Evolutionary conservation across 2,113 vertebrate genomes (phyloP), one percentile per base, ranked within the genome.

Genomic region (Ceyx cyanopectus): DNA sequence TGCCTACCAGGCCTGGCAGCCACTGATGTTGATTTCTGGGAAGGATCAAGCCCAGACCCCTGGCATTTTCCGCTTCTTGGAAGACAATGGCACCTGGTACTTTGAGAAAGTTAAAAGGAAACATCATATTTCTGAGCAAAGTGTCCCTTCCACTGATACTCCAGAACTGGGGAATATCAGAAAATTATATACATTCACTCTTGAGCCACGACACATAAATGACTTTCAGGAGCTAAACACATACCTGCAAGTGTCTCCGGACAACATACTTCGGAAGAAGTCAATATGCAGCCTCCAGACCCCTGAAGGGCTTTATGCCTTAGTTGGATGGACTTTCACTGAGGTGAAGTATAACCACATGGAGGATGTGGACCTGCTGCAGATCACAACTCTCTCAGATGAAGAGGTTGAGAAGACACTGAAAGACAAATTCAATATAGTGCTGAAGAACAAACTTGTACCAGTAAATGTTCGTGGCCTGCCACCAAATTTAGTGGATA

Each of bases 271-370:
- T 65, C 92, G 12, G 32, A 98, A 97, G 34, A 98, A 98, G 72
- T 98, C 99, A 12, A 96, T 99, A 87, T 98, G 98, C 92, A 98
- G 81, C 14, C 94, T 99, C 85, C 98, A 99, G 92, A 98, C 97
- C 5, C 18, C 85, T 26, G 96, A 90, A 19, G 98, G 98, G 10
- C 95, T 98, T 89, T 92, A 88, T 81, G 97, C 92, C 75, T 96
- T 99, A 24, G 68, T 99, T 68, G 98, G 98, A 46, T 98, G 97
- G 97, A 98, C 95, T 32, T 97, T 98, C 88, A 96, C 87, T 15
- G 97, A 98, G 34, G 56, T 97, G 67, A 98, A 94, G 60, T 99
- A 97, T 83, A 98, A 92, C 32, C 97, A 98, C 18, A 97, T 80
- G 7, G 97, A 98, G 14, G 97, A 96, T 11, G 41, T 29, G 12